Evolutionary conservation across 1,140 invertebrate species (phyloP).

Genomic region (Theocolax elegans): DNA sequence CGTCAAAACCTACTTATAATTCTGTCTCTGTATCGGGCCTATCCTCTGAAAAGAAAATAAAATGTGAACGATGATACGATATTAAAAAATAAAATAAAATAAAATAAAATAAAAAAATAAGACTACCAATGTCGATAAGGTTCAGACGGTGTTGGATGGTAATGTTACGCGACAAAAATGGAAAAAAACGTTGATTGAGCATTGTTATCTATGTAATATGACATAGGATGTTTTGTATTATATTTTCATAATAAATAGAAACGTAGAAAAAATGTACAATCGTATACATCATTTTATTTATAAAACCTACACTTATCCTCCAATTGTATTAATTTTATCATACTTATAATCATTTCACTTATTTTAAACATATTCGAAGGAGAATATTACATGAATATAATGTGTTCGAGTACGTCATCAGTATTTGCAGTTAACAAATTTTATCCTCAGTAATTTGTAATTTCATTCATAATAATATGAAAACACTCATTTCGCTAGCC

Average conservation of each 20-base stretch:
- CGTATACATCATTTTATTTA: slow-evolving; percentile 3
- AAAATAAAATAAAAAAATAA: slow-evolving; percentile 48
- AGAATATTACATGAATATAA: too few relatives aligned
- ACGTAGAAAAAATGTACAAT: slow-evolving; percentile 70
- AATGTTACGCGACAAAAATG: slow-evolving; percentile 61
- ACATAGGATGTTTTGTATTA: slow-evolving; percentile 77
- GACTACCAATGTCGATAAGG: slow-evolving; percentile 60
- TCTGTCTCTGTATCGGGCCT: slow-evolving; percentile 60
- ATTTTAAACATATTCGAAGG: too few relatives aligned
- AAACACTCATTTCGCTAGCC: too few relatives aligned
- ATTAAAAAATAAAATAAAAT: slow-evolving; percentile 26
- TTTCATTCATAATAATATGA: too few relatives aligned
- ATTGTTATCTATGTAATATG: slow-evolving; percentile 72
- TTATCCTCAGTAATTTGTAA: too few relatives aligned
- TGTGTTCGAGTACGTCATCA: too few relatives aligned
- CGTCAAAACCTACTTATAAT: slow-evolving; percentile 50
- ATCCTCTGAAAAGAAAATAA: slow-evolving; percentile 48
- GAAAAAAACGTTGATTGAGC: slow-evolving; percentile 65
- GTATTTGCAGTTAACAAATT: too few relatives aligned
- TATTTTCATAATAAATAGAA: slow-evolving; percentile 77
- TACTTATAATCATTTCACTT: not conserved
- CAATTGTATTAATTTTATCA: not conserved
- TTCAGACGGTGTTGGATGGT: slow-evolving; percentile 63
- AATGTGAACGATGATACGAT: not conserved
- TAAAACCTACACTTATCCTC: not conserved